Base-by-base conservation (phyloP, 2,888 invertebrate species). In the Megastigmus dorsalis region DNA sequence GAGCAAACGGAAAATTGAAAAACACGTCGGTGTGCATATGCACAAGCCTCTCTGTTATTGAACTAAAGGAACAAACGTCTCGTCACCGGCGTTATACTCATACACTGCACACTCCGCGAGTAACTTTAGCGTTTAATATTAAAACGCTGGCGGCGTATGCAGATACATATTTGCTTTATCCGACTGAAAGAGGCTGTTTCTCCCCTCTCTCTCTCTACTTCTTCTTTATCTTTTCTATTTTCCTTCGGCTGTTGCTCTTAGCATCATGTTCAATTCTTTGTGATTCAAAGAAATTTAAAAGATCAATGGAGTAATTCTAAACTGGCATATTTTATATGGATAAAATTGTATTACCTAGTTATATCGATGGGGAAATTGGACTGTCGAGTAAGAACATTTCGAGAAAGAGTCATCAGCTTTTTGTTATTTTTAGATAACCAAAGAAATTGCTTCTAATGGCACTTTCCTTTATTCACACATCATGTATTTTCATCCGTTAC, bases 121-220 rank as follows among this genome's bases (percentile, higher is more conserved):
- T 57, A 71, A 68, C 59, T 57, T 67, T 59, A 41, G 52, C 66
- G 62, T 62, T 48, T 33, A 75, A 68, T 68, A 67, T 72, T 75
- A 68, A 75, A 75, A 50, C 62, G 62, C 75, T 65, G 55, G 23
- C 50, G 66, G 70, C 45, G 48, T 75, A 68, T 72, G 72, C 41
- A 75, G 63, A 75, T 75, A 66, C 72, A 72, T 75, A 68, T 72
- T 72, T 75, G 63, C 72, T 75, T 62, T 71, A 71, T 67, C 54
- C 70, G 50, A 36, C 57, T 41, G 50, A 52, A 68, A 63, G 55
- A 43, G 67, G 62, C 60, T 48, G 26, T 33, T 18, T n/a, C 38
- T 62, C 33, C 23, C 10, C 10, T 52, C 30, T 18, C 18, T 18
- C 18, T 20, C 38, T 28, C 59, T 45, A 38, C 9, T 48, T 57